phyloP scores from a whole-genome alignment of 2,113 vertebrate species.

The Cynocephalus volans region DNA sequence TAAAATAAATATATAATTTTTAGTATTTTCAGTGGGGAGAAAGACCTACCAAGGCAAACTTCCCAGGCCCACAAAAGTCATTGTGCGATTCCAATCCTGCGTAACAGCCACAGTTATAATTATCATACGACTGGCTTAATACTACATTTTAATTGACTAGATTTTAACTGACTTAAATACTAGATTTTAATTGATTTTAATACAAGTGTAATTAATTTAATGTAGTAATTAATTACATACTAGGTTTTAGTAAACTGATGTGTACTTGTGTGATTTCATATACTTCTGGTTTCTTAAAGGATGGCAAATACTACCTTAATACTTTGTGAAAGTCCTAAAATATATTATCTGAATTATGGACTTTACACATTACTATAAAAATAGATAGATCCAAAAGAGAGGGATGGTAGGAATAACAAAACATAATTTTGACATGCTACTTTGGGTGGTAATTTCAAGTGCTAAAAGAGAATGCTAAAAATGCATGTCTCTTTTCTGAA shows the following conservation, averaged over 20 bases:
- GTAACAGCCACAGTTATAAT: background rate
- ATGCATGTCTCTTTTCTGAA: conserved; percentile 2
- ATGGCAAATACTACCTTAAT: background rate
- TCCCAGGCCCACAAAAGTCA: background rate
- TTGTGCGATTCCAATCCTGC: background rate
- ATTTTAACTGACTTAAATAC: background rate
- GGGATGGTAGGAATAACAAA: background rate
- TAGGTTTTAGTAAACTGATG: background rate
- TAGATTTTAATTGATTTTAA: background rate
- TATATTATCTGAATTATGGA: background rate
- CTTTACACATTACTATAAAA: background rate
- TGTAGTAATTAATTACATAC: background rate
- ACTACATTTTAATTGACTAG: background rate
- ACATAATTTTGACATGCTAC: background rate
- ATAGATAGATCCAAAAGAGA: background rate
- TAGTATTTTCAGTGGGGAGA: background rate
- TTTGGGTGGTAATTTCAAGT: conserved; percentile 40
- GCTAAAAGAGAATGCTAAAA: conserved; percentile 50
- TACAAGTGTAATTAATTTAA: background rate
- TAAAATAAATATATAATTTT: conserved; percentile 22
- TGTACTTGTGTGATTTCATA: background rate
- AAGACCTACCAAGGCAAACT: background rate
- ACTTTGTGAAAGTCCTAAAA: conserved; percentile 17
- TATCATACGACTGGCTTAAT: background rate
- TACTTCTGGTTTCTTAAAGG: background rate